A percentile compares a stretch with the other conserved stretches of the same genome.
Conservation (phyloP, 2,113 vertebrate genomes). For the Lophius piscatorius region DNA sequence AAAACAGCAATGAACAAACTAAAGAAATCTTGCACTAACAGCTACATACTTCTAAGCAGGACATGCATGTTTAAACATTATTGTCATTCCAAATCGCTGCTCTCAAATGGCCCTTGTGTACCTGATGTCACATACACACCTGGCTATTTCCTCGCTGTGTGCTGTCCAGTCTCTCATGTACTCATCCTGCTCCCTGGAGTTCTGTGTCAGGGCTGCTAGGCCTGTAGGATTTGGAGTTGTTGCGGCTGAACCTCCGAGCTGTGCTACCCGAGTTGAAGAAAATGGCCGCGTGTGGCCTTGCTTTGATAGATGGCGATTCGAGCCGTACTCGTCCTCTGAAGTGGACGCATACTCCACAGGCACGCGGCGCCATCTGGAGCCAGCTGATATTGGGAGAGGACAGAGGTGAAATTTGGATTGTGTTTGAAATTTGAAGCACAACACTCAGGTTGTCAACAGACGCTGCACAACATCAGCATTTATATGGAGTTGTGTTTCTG, state of each 20-base stretch:
- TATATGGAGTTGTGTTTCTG: neutral
- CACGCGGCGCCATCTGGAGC: slow-evolving; percentile 92
- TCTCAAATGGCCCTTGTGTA: neutral
- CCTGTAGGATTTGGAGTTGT: slow-evolving; percentile 73
- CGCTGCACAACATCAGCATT: neutral
- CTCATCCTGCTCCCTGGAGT: slow-evolving; percentile 93
- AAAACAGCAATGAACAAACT: neutral
- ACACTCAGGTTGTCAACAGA: neutral
- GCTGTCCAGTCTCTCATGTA: slow-evolving; percentile 98
- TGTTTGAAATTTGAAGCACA: neutral
- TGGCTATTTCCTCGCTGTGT: slow-evolving; percentile 97
- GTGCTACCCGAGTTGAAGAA: slow-evolving; percentile 86
- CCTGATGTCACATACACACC: no score
- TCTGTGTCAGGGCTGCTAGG: slow-evolving; percentile 83
- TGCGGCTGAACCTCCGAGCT: slow-evolving; percentile 85
- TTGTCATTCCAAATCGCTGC: slow-evolving; percentile 8
- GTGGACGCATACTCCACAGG: slow-evolving; percentile 97
- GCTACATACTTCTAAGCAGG: no score
- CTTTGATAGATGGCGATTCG: slow-evolving; percentile 94
- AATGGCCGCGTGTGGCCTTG: slow-evolving; percentile 85
- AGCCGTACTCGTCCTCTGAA: slow-evolving; percentile 97
- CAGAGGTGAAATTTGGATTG: neutral
- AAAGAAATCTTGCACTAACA: neutral
- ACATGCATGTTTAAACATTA: neutral
- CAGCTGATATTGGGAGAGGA: slow-evolving; percentile 47